Percentiles rank a stretch among this genome's conserved stretches.
Evolutionary conservation across 2,113 vertebrate species (phyloP).

Genomic region (Silurus glanis): DNA sequence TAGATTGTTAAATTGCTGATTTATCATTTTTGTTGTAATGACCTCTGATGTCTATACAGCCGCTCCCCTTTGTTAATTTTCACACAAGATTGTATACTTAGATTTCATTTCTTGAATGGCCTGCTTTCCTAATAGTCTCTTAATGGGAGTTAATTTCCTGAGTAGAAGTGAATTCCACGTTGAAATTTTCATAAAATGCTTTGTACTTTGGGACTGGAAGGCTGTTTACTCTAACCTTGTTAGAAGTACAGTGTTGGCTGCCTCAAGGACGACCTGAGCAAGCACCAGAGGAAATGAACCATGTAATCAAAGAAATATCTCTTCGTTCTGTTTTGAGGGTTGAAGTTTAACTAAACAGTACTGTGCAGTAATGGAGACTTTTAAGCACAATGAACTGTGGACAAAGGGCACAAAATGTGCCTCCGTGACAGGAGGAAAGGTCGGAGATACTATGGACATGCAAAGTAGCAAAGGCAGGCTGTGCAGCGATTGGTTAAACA

Average conservation of each 20-base stretch:
- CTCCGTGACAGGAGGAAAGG: slow-evolving; percentile 35
- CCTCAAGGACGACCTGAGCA: slow-evolving; percentile 29
- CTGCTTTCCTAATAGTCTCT: background rate
- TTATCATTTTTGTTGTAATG: background rate
- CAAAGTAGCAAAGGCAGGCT: slow-evolving; percentile 39
- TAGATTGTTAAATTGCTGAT: background rate
- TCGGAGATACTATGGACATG: slow-evolving; percentile 46
- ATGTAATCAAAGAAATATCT: slow-evolving; percentile 39
- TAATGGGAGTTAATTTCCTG: slow-evolving; percentile 27
- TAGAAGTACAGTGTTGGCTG: background rate
- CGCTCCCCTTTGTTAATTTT: background rate
- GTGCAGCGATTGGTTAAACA: slow-evolving; percentile 46
- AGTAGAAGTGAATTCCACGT: background rate
- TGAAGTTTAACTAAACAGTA: slow-evolving; percentile 46
- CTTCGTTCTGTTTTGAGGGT: slow-evolving; percentile 22
- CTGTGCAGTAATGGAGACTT: slow-evolving; percentile 2
- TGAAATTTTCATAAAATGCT: background rate
- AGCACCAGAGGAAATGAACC: slow-evolving; percentile 7
- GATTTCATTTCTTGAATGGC: background rate
- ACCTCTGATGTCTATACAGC: background rate
- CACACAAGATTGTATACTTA: background rate
- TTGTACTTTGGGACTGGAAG: background rate
- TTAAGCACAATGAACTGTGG: slow-evolving; percentile 27
- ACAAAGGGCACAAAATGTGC: background rate
- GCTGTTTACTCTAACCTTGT: slow-evolving; percentile 39